phyloP scores from a whole-genome alignment of 2,113 vertebrate species.

The Cololabis saira region DNA sequence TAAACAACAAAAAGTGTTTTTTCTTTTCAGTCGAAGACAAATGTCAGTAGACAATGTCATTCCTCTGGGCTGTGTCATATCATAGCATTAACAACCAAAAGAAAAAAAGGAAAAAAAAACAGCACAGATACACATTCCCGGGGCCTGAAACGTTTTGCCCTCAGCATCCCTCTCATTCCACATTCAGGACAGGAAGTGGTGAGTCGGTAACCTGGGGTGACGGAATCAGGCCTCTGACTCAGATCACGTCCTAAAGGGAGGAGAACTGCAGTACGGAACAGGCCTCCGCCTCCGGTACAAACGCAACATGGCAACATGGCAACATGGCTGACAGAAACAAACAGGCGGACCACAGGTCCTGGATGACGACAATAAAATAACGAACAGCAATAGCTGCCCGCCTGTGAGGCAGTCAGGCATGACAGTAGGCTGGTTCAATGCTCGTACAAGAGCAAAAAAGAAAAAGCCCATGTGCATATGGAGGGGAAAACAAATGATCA shows the following conservation, averaged over 20 bases:
- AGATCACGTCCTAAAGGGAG: conserved; percentile 65
- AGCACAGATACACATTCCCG: conserved; percentile 23
- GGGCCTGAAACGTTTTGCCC: conserved; percentile 49
- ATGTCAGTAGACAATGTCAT: conserved; percentile 19
- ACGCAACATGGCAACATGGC: conserved; percentile 34
- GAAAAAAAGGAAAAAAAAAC: conserved; percentile 9
- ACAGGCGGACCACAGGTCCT: conserved; percentile 46
- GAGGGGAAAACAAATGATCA: too few relatives aligned
- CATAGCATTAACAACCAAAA: conserved; percentile 10
- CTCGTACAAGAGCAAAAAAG: background rate
- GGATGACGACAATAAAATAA: conserved; percentile 48
- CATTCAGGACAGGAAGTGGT: conserved; percentile 68
- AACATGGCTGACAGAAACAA: conserved; percentile 59
- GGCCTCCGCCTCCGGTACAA: conserved; percentile 59
- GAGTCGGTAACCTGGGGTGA: conserved; percentile 76
- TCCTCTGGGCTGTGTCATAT: conserved; percentile 36
- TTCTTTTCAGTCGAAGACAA: conserved; percentile 24
- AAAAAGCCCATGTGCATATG: too few relatives aligned
- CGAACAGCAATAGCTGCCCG: conserved; percentile 42
- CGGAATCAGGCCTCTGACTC: conserved; percentile 80
- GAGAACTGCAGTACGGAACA: conserved; percentile 67
- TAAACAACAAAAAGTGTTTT: conserved; percentile 6
- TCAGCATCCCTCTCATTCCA: conserved; percentile 66
- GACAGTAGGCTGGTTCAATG: conserved; percentile 6
- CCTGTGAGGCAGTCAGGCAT: conserved; percentile 5